A percentile compares a stretch with the other conserved stretches of the same genome.
phyloP scores from a whole-genome alignment of 2,113 vertebrate species.

The Pelodiscus sinensis region DNA sequence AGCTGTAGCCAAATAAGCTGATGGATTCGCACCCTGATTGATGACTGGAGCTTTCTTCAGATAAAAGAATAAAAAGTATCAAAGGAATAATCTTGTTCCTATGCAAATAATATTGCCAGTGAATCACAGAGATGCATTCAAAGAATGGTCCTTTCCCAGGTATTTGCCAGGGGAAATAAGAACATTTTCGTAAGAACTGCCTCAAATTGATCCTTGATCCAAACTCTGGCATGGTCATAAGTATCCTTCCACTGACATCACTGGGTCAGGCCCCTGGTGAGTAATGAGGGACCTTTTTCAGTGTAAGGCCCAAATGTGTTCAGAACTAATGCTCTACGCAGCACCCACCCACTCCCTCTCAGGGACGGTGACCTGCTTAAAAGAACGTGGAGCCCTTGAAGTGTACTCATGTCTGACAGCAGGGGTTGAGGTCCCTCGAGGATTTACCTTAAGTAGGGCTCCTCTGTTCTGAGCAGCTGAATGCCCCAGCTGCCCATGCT shows the following conservation, averaged over 20 bases:
- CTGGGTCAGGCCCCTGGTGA: background rate
- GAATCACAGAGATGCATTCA: background rate
- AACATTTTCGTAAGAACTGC: background rate
- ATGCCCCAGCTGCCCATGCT: constrained; percentile 44
- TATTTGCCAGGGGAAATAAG: background rate
- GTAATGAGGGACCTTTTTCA: background rate
- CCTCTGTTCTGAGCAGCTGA: constrained; percentile 40
- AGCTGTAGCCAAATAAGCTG: background rate
- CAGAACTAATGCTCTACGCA: constrained; percentile 34
- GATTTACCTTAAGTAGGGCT: constrained; percentile 67
- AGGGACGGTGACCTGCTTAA: constrained; percentile 39
- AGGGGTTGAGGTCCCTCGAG: constrained; percentile 54
- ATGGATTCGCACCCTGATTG: background rate
- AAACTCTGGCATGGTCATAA: background rate
- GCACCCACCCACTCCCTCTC: constrained; percentile 1
- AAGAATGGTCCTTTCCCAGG: background rate
- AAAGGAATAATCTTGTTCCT: background rate
- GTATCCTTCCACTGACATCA: accelerated
- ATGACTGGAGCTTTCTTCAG: background rate
- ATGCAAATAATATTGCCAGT: background rate
- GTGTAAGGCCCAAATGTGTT: constrained; percentile 3
- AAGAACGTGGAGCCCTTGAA: constrained; percentile 31
- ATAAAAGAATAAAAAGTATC: background rate
- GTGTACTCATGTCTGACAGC: constrained; percentile 41
- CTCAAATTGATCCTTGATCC: background rate